Evolutionary conservation across 2,888 invertebrate species (phyloP), one percentile per base, ranked within the genome.

Genomic region (Macaria liturata): DNA sequence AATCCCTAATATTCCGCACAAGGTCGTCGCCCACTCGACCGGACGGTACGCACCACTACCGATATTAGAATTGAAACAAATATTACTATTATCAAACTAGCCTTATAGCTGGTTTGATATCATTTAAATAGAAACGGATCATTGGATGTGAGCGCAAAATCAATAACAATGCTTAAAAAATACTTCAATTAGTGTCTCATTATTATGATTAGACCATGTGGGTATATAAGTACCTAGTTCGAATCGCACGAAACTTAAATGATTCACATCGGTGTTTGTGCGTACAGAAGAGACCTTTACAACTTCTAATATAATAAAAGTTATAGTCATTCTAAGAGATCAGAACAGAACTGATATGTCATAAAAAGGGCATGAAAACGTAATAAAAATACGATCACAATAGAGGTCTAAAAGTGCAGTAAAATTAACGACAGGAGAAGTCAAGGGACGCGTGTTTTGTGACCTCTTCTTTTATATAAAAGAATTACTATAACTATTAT

Each of bases 401-500:
- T 59, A 57, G 47, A 62, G 51, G 49, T 55, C 59, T 56, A 54
- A 55, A 51, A 59, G 49, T 57, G 57, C 63, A 60, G 51, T 64
- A 53, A 62, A 64, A 52, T 54, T 9, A 45, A 44, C 32, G 34
- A 32, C 32, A 46, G 34, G 20, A 45, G 51, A 51, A 49, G 56
- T 58, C 62, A 62, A 49, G 44, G 49, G 7, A 44, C 31, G 32
- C 40, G 30, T 40, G 34, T 3, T 46, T 40, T 40, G 7, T 20
- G 30, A 44, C 46, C 5, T 45, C 31, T 20, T 45, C 34, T 37
- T 37, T 37, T 7, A 6, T 37, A n/a, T n/a, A n/a, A n/a, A n/a
- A n/a, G n/a, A n/a, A n/a, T n/a, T n/a, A n/a, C n/a, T n/a, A n/a
- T 20, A 20, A 20, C 20, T 20, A 20, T 1, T 20, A 2, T 20